phyloP scores from a whole-genome alignment of 2,113 vertebrate genomes.

The Perognathus longimembris region DNA sequence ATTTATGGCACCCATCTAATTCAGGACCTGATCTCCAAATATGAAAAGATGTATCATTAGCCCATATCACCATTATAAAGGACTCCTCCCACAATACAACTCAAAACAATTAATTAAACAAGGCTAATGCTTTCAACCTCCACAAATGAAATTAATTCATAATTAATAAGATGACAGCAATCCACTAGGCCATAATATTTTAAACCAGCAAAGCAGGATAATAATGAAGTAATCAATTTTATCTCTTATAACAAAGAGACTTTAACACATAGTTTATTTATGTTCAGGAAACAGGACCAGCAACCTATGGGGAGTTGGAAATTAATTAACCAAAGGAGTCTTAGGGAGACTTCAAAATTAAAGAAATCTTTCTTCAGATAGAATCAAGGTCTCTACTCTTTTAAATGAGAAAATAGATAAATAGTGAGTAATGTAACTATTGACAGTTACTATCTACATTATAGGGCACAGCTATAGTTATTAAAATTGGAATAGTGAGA shows the following conservation, averaged over 20 bases:
- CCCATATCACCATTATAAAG: slow-evolving; percentile 40
- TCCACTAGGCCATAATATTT: slow-evolving; percentile 71
- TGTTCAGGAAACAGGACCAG: slow-evolving; percentile 46
- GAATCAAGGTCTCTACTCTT: background rate
- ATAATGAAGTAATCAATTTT: slow-evolving; percentile 68
- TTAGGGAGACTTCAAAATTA: slow-evolving; percentile 32
- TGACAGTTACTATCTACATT: slow-evolving; percentile 13
- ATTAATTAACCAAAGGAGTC: slow-evolving; percentile 45
- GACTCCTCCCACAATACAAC: slow-evolving; percentile 44
- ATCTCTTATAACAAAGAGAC: slow-evolving; percentile 48
- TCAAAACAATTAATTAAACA: slow-evolving; percentile 73
- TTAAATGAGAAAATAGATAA: slow-evolving; percentile 43
- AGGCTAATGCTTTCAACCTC: slow-evolving; percentile 64
- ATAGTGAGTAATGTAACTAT: background rate
- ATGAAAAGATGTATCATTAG: slow-evolving; percentile 30
- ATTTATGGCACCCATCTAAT: slow-evolving; percentile 47
- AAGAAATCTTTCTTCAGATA: background rate
- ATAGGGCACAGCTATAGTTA: background rate
- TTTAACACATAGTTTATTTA: slow-evolving; percentile 59
- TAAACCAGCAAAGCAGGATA: slow-evolving; percentile 71
- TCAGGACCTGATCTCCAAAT: slow-evolving; percentile 1
- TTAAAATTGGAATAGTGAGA: too few species aligned
- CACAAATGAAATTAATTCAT: slow-evolving; percentile 74
- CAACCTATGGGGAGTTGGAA: slow-evolving; percentile 6
- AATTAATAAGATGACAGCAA: slow-evolving; percentile 70